phyloP scores from a whole-genome alignment of 2,113 vertebrate species.

The Paralichthys olivaceus region DNA sequence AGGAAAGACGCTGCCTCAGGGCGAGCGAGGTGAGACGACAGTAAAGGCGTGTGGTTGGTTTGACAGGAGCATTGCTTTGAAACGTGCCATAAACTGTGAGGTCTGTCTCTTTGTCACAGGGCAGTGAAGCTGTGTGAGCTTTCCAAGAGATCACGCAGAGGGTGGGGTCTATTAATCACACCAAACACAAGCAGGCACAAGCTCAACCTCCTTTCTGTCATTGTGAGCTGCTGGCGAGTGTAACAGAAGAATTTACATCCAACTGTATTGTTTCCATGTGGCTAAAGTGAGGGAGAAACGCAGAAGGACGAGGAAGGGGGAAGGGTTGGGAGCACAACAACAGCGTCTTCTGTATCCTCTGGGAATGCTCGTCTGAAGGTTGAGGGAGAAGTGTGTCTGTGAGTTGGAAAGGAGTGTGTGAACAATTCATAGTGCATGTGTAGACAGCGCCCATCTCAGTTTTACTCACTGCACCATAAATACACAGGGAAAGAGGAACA shows the following conservation, averaged over 20 bases:
- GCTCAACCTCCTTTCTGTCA: conserved; percentile 18
- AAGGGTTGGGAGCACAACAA: conserved; percentile 53
- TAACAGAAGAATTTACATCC: conserved; percentile 44
- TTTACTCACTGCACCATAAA: conserved; percentile 25
- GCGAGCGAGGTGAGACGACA: not conserved
- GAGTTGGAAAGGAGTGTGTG: not conserved
- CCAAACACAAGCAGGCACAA: conserved; percentile 34
- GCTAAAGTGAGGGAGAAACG: conserved; percentile 13
- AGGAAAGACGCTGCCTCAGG: conserved; percentile 3
- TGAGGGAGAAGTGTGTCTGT: conserved; percentile 48
- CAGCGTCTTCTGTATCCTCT: conserved; percentile 68
- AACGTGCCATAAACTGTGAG: conserved; percentile 1
- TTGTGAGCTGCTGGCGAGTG: not conserved
- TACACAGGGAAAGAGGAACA: conserved; percentile 73
- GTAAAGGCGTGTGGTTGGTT: conserved; percentile 18
- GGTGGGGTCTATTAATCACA: conserved; percentile 32
- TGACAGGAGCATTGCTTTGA: conserved; percentile 40
- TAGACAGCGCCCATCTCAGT: conserved; percentile 18
- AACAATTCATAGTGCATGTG: not conserved
- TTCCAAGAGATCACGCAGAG: not conserved
- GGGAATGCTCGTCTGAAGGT: conserved; percentile 55
- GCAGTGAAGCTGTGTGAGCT: conserved; percentile 11
- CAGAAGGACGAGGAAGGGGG: conserved; percentile 29
- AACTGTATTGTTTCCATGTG: conserved; percentile 49
- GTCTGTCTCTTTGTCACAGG: not conserved